Evolutionary conservation across 2,113 vertebrate genomes (phyloP).

Genomic region (Stercorarius parasiticus): DNA sequence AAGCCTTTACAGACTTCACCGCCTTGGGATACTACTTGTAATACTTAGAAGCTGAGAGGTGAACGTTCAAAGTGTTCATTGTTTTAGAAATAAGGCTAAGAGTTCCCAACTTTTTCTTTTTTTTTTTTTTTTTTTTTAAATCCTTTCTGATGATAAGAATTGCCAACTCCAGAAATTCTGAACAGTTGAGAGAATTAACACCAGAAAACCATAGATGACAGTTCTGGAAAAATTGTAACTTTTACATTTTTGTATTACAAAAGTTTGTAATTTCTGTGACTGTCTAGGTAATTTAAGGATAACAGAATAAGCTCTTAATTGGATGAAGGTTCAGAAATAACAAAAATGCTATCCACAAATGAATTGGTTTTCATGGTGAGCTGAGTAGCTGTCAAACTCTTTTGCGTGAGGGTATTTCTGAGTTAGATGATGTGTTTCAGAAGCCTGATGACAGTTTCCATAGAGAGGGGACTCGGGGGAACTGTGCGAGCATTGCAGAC

Average conservation of each 20-base stretch:
- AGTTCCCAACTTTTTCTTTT: background rate
- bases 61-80: rapidly evolving
- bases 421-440: background rate
- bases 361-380: background rate
- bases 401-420: background rate
- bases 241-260: background rate
- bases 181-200: background rate
- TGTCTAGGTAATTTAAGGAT: background rate
- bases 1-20: background rate
- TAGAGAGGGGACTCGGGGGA: background rate
- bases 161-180: background rate
- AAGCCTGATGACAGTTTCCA: background rate
- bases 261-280: background rate
- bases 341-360: background rate
- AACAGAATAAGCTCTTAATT: background rate
- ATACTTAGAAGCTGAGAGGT: background rate
- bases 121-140: background rate
- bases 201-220: background rate
- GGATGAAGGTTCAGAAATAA: background rate
- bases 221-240: background rate
- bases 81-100: background rate
- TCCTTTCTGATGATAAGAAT: background rate
- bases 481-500: background rate
- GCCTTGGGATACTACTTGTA: background rate
- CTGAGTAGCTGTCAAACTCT: background rate